Base-by-base conservation (phyloP, 2,888 invertebrate genomes). In the Ichneumon xanthorius region DNA sequence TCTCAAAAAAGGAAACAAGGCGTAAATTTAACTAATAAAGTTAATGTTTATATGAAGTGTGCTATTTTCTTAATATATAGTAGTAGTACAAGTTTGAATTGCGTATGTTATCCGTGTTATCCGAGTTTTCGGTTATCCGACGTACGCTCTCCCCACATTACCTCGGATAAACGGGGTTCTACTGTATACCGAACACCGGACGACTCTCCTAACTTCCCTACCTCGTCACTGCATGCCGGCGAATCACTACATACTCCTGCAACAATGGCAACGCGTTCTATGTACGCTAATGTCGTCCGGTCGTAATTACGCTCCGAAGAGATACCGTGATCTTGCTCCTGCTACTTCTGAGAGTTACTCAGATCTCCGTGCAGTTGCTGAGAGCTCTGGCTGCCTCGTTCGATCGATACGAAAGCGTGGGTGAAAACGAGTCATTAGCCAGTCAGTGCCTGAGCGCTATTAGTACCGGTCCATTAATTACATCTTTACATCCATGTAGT, bases 381-480 rank as follows among this genome's bases (percentile, higher is more conserved):
- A 76, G 61, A 63, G 75, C 50, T 76, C 50, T 19, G 11, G 19
- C 53, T 65, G 76, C 65, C 65, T 22, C 45, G 16, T 50, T 50
- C 7, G 37, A 76, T 37, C 53, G 16, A 65, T 50, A 65, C 16
- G 7, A 65, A 67, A 84, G 89, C 89, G 89, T 91, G 89, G 89
- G 89, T 88, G 89, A 88, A 89, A 89, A 90, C 87, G 89, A 88
- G 87, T 91, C 87, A 86, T 90, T 90, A 89, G 86, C 86, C 87
- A 84, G 83, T 87, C 88, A 68, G 86, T 87, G 88, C 88, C 72
- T 83, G 75, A 67, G 67, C 82, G 84, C 87, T 84, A 87, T 90
- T 90, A 89, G 89, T 88, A 82, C 86, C 84, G 86, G 78, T 89
- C 85, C 87, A 87, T 91, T 91, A 89, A 90, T 90, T 88, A 6